phyloP scores from a whole-genome alignment of 2,888 invertebrate species.

The Drosophila infuscata region DNA sequence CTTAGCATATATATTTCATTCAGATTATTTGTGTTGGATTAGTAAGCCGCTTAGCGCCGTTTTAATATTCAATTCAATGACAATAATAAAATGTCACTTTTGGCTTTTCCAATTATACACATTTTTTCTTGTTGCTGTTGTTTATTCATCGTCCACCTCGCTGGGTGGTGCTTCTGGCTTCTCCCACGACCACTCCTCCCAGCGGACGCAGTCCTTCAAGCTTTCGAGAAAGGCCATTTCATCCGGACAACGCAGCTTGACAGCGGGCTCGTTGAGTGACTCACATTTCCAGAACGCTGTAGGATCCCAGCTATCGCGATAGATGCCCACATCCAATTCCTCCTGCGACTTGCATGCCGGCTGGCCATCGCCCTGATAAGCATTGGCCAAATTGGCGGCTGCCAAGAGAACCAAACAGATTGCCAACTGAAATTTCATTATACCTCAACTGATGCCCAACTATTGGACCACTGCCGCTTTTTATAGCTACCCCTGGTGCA shows the following conservation, averaged over 20 bases:
- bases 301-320: slow-evolving; percentile 79
- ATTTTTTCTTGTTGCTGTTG: slow-evolving; percentile 7
- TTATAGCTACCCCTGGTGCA: slow-evolving; percentile 50
- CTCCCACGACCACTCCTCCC: slow-evolving; percentile 81
- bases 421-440: slow-evolving; percentile 61
- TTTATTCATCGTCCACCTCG: slow-evolving; percentile 45
- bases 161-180: slow-evolving; percentile 66
- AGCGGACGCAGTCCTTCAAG: slow-evolving; percentile 72
- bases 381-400: slow-evolving; percentile 31
- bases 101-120: slow-evolving; percentile 13
- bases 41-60: slow-evolving; percentile 42
- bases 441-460: slow-evolving; percentile 36
- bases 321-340: slow-evolving; percentile 66
- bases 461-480: slow-evolving; percentile 23
- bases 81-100: slow-evolving; percentile 60
- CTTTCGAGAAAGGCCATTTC: slow-evolving; percentile 69
- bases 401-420: slow-evolving; percentile 54
- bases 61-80: slow-evolving; percentile 60
- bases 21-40: slow-evolving; percentile 27
- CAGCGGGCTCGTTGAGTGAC: slow-evolving; percentile 59
- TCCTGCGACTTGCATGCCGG: slow-evolving; percentile 73
- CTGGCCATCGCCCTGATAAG: slow-evolving; percentile 68
- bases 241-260: slow-evolving; percentile 57
- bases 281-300: slow-evolving; percentile 78
- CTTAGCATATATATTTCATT: slow-evolving; percentile 15